phyloP scores from a whole-genome alignment of 2,113 vertebrate genomes.

The Psephotus haematonotus region DNA sequence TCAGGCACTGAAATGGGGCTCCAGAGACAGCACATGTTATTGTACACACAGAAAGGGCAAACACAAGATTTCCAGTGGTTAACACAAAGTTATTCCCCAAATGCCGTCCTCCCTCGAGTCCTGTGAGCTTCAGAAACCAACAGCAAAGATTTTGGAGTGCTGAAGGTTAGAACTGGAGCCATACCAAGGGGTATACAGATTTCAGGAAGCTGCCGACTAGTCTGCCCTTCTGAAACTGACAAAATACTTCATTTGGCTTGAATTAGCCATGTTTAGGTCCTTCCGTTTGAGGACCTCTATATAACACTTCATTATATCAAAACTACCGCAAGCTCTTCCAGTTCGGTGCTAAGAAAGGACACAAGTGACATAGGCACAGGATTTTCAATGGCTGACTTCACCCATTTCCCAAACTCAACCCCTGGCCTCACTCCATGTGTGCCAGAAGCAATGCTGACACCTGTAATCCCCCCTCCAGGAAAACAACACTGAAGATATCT shows the following conservation, averaged over 20 bases:
- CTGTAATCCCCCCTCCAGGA: not conserved
- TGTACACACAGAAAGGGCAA: not conserved
- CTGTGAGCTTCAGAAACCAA: not conserved
- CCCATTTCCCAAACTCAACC: not conserved
- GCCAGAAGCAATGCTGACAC: not conserved
- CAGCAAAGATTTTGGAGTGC: not conserved
- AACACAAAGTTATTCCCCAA: not conserved
- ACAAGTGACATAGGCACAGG: not conserved
- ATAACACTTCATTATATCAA: not conserved
- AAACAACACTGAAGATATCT: not conserved
- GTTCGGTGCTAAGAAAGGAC: not conserved
- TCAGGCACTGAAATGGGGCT: not conserved
- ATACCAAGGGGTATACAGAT: not conserved
- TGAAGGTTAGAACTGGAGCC: not conserved
- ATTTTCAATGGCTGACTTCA: not conserved
- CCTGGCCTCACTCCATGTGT: not conserved
- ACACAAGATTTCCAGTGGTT: not conserved
- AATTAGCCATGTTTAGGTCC: not conserved
- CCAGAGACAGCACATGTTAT: rapidly evolving
- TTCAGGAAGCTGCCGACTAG: not conserved
- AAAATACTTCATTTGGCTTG: not conserved
- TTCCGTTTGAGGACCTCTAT: not conserved
- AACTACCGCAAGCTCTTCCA: not conserved
- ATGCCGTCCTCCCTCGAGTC: not conserved
- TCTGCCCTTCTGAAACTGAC: not conserved